A percentile compares a stretch with the other conserved stretches of the same genome.
Evolutionary conservation across 2,113 vertebrate genomes (phyloP).

Genomic region (Aramus guarauna): DNA sequence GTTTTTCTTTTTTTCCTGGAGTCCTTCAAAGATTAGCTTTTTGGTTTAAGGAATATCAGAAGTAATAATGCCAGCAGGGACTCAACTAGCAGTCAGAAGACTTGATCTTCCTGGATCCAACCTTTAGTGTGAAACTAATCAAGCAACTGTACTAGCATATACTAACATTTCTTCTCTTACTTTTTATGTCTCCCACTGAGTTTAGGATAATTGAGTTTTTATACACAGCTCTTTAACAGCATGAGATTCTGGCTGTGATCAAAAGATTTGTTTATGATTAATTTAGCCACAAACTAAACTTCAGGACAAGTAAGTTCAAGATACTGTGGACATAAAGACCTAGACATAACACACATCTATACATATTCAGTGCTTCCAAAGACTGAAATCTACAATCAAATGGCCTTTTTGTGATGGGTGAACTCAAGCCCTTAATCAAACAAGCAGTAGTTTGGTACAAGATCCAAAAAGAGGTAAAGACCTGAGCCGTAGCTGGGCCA

Average conservation of each 20-base stretch:
- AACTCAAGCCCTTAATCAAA: too few species aligned
- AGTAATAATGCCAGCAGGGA: background rate
- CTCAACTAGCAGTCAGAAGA: background rate
- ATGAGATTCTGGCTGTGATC: background rate
- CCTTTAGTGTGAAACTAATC: background rate
- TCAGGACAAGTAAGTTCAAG: background rate
- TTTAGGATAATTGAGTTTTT: background rate
- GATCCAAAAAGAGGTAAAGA: too few species aligned
- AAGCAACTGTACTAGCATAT: background rate
- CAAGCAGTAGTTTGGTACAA: too few species aligned
- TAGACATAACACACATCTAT: background rate
- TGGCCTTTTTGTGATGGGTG: background rate
- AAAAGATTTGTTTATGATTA: background rate
- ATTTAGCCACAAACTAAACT: background rate
- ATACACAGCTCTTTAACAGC: background rate
- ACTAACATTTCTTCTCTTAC: background rate
- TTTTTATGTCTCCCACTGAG: background rate
- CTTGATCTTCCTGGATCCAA: background rate
- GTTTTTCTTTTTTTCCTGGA: background rate
- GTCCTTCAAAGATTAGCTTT: background rate
- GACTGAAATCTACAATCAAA: background rate
- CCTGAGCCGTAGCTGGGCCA: too few species aligned
- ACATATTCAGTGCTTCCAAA: background rate
- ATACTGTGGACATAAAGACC: background rate
- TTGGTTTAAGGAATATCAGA: background rate